phyloP scores from a whole-genome alignment of 2,113 vertebrate species.

The Plectropomus leopardus region DNA sequence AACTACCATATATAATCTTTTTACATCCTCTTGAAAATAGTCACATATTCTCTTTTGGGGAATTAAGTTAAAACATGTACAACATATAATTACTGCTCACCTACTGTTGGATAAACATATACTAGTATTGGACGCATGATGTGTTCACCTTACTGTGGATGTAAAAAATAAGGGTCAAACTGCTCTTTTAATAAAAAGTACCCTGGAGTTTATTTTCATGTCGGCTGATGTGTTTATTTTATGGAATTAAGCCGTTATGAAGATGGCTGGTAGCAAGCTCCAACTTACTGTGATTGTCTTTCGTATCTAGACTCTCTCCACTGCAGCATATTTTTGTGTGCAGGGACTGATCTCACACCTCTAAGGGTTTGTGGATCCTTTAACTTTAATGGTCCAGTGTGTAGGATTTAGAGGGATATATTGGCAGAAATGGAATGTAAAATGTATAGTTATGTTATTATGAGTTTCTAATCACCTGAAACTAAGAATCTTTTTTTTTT shows the following conservation, averaged over 20 bases:
- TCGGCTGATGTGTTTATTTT: neutral
- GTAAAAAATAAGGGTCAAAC: neutral
- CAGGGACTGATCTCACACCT: too few species aligned
- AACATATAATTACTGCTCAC: neutral
- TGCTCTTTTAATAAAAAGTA: conserved; percentile 8
- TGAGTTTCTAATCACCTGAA: too few species aligned
- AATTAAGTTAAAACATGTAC: neutral
- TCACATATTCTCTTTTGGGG: neutral
- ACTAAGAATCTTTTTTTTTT: too few species aligned
- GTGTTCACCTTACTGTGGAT: neutral
- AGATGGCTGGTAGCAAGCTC: neutral
- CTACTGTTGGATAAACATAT: neutral
- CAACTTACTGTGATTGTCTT: too few species aligned
- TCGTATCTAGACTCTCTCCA: neutral
- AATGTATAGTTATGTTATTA: too few species aligned
- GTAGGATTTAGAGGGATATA: too few species aligned
- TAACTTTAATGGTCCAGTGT: too few species aligned
- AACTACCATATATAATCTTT: neutral
- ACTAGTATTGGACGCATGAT: neutral
- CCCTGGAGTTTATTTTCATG: neutral
- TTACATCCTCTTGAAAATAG: neutral
- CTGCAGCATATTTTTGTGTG: too few species aligned
- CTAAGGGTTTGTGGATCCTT: too few species aligned
- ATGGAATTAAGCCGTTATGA: neutral
- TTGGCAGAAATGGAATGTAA: too few species aligned